Base-by-base conservation (phyloP, 2,797 vertebrate genomes). In the Diglossa cyanea region DNA sequence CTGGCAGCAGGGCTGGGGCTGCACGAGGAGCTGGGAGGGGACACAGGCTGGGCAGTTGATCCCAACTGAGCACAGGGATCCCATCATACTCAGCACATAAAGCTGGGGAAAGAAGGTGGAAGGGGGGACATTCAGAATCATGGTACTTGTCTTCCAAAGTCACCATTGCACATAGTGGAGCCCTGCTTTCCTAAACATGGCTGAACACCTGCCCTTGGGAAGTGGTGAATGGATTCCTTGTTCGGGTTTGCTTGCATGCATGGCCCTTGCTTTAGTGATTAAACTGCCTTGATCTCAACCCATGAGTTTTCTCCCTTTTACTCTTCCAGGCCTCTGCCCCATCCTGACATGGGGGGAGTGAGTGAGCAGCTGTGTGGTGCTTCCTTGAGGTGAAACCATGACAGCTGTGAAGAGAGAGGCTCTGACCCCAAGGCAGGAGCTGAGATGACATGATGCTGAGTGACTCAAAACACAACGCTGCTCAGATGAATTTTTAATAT, bases 81-180 rank as follows among this genome's bases (percentile, higher is more conserved):
- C 62, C 35, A 7, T 37, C 26, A 20, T 7, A 40, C 19, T 15
- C 42, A 55, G 31, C 55, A 44, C 26, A 44, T 9, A 26, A 37
- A 81, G 4, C 18, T 37, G 48, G 11, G 35, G 19, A 25, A 61
- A 44, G 50, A 37, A 60, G 14, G 7, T 17, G 40, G 35, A 24
- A 47, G 3, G 2, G 7, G 6, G 4, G 13, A 13, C 11, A 3
- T 47, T 61, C 0, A 0, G 17, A 55, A 20, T 30, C 14, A 23
- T 16, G 24, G 44, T 16, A 11, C 50, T 76, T 70, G 13, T 39
- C 35, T 68, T 50, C 35, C 28, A 23, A 55, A 30, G 28, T 21
- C 26, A 21, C n/a, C 19, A 21, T 6, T 44, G 17, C 5, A 9
- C 2, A 0, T 6, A 28, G 7, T 33, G 39, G 15, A 35, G 30